phyloP scores from a whole-genome alignment of 2,113 vertebrate species.

The Dendrocopos noguchii region DNA sequence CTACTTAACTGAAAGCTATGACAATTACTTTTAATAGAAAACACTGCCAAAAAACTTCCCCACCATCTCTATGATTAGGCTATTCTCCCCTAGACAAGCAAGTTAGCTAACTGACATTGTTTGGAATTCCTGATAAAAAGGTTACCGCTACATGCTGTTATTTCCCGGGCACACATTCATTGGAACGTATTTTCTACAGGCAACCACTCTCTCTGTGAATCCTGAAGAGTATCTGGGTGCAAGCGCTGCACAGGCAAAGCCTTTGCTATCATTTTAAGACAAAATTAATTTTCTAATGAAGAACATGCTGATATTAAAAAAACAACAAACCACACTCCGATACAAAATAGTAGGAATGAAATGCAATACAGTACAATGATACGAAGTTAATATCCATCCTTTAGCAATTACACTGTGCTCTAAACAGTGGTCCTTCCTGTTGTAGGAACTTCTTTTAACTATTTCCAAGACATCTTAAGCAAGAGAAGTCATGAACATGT shows the following conservation, averaged over 20 bases:
- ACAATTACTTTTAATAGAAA: background rate
- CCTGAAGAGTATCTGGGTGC: background rate
- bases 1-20: background rate
- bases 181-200: background rate
- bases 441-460: background rate
- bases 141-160: background rate
- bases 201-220: background rate
- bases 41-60: background rate
- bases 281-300: background rate
- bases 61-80: background rate
- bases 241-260: background rate
- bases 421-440: background rate
- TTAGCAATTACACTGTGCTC: background rate
- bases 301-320: background rate
- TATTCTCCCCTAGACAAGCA: background rate
- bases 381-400: background rate
- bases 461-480: background rate
- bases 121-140: background rate
- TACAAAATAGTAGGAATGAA: background rate
- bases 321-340: too few species aligned
- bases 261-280: background rate
- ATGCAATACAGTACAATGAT: background rate
- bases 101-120: background rate
- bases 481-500: background rate
- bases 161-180: background rate